Percentiles rank a stretch among this genome's conserved stretches.
Evolutionary conservation across 2,888 invertebrate species (phyloP).

Genomic region (Nasonia oneida): DNA sequence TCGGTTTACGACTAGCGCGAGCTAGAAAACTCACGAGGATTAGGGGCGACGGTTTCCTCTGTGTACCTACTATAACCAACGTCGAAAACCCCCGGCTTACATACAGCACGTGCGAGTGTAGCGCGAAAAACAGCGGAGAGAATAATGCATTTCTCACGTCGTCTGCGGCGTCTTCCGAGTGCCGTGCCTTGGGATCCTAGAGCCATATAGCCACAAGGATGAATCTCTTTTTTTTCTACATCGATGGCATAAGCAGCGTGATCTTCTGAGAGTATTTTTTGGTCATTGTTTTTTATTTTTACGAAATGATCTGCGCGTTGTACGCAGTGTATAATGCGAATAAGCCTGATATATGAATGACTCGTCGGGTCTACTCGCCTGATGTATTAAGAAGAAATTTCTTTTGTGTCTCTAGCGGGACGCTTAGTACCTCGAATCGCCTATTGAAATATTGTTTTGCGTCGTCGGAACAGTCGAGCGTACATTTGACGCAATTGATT

Average conservation of each 20-base stretch:
- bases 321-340: slow-evolving; percentile 11
- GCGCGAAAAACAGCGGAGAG: neutral
- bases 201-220: neutral
- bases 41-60: slow-evolving; percentile 1
- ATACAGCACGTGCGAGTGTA: neutral
- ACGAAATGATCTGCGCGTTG: neutral
- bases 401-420: neutral
- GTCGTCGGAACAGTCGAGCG: neutral
- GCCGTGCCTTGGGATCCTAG: neutral
- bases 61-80: neutral
- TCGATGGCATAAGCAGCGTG: slow-evolving; percentile 27
- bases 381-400: slow-evolving; percentile 9
- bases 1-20: neutral
- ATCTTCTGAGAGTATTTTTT: neutral
- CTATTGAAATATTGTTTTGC: neutral
- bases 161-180: neutral
- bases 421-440: neutral
- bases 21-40: slow-evolving; percentile 14
- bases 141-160: slow-evolving; percentile 30
- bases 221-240: slow-evolving; percentile 15
- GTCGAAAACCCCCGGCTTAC: neutral
- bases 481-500: neutral
- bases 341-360: slow-evolving; percentile 31
- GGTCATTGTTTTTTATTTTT: neutral
- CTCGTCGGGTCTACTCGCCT: neutral